Evolutionary conservation across 2,113 vertebrate species (phyloP), one percentile per base, ranked within the genome.

Genomic region (Phocoena sinus): DNA sequence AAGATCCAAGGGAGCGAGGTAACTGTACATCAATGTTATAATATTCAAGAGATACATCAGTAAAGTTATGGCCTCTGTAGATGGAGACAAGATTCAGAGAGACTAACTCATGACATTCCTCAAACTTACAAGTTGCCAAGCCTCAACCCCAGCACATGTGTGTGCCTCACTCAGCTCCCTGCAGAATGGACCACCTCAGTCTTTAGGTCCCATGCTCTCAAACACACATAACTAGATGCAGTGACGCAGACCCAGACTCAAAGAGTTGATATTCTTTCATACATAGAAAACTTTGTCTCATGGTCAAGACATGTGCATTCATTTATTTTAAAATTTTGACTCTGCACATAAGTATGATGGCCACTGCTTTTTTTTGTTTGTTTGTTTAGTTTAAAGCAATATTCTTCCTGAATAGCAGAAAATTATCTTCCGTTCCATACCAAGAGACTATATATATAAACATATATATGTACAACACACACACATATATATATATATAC

Each of bases 401-500:
- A 8, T 53, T 90, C 92, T 74, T 67, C 50, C n/a, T 84, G 25
- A 6, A 8, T 70, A 74, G 3, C 70, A 76, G 53, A 85, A 71
- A 86, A 84, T 58, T 83, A 31, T 11, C 65, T 58, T 63, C 28
- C 38, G 53, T 88, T 91, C 7, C 28, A 89, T 63, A 92, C 25
- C 15, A 81, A 79, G 33, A 67, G 50, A 77, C 20, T 36, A 9
- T 53, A 25, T 47, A 14, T 41, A 10, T 17, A 53, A 56, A 9
- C 33, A n/a, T 7, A 23, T 15, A n/a, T 28, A 36, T 53, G 53
- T 12, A 10, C 8, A 63, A 15, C 36, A 50, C 2, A 0, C n/a
- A 28, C 3, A 23, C 17, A 47, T 47, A n/a, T n/a, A 13, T 36
- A 13, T 36, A n/a, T 50, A 17, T 28, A 53, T 21, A 23, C 17